Percentiles rank a stretch among this genome's conserved stretches.
Evolutionary conservation across 1,140 invertebrate species (phyloP).

Genomic region (Leptonema lineaticorne): DNA sequence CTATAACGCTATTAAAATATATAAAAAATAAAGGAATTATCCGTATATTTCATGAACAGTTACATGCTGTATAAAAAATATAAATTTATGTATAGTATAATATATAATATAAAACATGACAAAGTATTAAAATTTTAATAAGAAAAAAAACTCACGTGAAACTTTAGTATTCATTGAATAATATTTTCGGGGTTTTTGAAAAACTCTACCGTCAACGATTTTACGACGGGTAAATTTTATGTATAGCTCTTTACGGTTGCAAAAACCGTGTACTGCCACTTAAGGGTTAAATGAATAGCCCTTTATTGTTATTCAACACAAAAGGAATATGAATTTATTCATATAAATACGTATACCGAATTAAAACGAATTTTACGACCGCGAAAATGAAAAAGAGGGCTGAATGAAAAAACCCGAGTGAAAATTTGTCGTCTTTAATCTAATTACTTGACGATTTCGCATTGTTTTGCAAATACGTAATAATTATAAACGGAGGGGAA

Average conservation of each 20-base stretch:
- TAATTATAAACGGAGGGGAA: not conserved
- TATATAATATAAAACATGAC: too few relatives aligned
- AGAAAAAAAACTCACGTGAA: too few relatives aligned
- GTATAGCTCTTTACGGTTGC: not conserved
- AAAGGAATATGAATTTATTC: slow-evolving; percentile 5
- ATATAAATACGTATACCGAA: slow-evolving; percentile 11
- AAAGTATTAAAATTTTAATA: too few relatives aligned
- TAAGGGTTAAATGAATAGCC: slow-evolving; percentile 14
- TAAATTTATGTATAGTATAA: too few relatives aligned
- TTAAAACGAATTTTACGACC: not conserved
- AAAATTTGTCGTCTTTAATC: not conserved
- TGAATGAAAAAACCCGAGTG: too few relatives aligned
- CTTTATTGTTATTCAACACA: slow-evolving; percentile 16
- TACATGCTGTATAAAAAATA: too few relatives aligned
- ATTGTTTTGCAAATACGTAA: not conserved
- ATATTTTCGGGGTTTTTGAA: too few relatives aligned
- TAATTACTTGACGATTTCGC: not conserved
- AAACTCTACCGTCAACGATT: not conserved
- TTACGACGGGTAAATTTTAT: not conserved
- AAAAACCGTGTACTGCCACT: slow-evolving; percentile 9
- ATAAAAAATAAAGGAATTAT: too few relatives aligned
- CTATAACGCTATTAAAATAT: too few relatives aligned
- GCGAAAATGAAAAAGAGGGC: not conserved
- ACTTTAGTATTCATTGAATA: too few relatives aligned
- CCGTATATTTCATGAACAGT: too few relatives aligned